These are phyloP conservation scores for Cephus sareptanus DNA, from an alignment of 2,888 invertebrate species.

Conservation along the genomic window DNA sequence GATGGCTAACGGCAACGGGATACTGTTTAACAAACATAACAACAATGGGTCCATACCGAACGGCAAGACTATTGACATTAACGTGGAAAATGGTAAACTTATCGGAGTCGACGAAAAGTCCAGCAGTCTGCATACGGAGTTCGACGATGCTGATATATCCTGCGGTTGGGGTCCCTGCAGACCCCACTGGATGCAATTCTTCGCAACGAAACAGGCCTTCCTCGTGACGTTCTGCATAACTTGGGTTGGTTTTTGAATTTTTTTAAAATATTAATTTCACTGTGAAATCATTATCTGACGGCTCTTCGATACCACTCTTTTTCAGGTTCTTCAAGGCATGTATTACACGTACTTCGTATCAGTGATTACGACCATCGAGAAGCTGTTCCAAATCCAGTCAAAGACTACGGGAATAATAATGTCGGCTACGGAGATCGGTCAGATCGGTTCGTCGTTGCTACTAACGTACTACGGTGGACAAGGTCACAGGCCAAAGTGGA, in stretches of 20 bases:
- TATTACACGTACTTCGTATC: conserved; percentile 95
- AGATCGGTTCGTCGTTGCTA: conserved; percentile 89
- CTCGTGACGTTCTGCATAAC: conserved; percentile 88
- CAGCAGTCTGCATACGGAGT: conserved; percentile 50
- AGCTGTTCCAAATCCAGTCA: conserved; percentile 90
- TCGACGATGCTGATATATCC: conserved; percentile 69
- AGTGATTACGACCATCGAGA: conserved; percentile 93
- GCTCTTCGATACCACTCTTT: neutral
- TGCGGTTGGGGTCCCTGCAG: conserved; percentile 86
- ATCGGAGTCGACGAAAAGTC: conserved; percentile 50
- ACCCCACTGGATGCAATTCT: conserved; percentile 79
- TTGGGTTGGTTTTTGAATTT: conserved; percentile 71
- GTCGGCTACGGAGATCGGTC: conserved; percentile 93
- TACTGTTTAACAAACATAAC: conserved; percentile 52
- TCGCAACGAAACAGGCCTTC: conserved; percentile 90
- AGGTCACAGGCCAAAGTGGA: conserved; percentile 93
- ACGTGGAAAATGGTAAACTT: conserved; percentile 54
- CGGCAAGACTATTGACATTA: conserved; percentile 52
- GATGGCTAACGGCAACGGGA: conserved; percentile 54
- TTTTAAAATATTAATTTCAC: neutral
- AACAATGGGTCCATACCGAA: conserved; percentile 58
- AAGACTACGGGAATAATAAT: conserved; percentile 90
- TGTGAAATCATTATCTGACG: too few relatives aligned
- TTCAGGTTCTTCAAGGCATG: conserved; percentile 77
- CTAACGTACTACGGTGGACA: conserved; percentile 91